Evolutionary conservation across 2,888 invertebrate genomes (phyloP), one percentile per base, ranked within the genome.

Genomic region (Nowickia ferox): DNA sequence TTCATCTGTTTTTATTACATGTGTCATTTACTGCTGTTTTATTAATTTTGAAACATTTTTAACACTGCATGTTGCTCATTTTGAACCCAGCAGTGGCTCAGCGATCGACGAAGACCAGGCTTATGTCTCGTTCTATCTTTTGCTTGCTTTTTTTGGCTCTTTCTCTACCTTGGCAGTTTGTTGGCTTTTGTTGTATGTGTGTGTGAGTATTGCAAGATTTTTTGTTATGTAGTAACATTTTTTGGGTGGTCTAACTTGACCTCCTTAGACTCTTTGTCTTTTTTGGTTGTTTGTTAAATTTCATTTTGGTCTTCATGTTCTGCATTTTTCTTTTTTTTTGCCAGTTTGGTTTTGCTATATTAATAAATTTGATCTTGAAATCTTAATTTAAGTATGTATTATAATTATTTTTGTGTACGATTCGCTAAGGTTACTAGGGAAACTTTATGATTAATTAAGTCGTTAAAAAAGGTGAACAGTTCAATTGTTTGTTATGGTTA

Each of bases 1-100:
- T 75, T 63, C 22, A 19, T 55, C 51, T 71, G 19, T 77, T 51
- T 72, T 75, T 66, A 40, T 72, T 84, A 40, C 75, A 13, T 82
- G 78, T 83, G 75, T 55, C 71, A 86, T 53, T 86, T 80, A 68
- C 72, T 83, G 86, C 86, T 86, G 86, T 68, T 86, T 86, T 83
- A 83, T 86, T 83, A 80, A 83, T 86, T 83, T 86, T 76, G 42
- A 83, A 86, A 80, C 72, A 83, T 83, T 83, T 86, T 86, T 80
- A 83, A 86, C 79, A 72, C 79, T 66, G 83, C 83, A 77, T 83
- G 86, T 86, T 83, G 72, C 66, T 83, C 86, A 80, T 83, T 86
- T 83, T 75, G 46, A 79, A 66, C 79, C 15, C 86, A 86, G 86
- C 79, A 76, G 30, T 6, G 83, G 86, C 79, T 79, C 38, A 17